Conservation (phyloP, 2,797 vertebrate genomes). For the Acipenser oxyrinchus region DNA sequence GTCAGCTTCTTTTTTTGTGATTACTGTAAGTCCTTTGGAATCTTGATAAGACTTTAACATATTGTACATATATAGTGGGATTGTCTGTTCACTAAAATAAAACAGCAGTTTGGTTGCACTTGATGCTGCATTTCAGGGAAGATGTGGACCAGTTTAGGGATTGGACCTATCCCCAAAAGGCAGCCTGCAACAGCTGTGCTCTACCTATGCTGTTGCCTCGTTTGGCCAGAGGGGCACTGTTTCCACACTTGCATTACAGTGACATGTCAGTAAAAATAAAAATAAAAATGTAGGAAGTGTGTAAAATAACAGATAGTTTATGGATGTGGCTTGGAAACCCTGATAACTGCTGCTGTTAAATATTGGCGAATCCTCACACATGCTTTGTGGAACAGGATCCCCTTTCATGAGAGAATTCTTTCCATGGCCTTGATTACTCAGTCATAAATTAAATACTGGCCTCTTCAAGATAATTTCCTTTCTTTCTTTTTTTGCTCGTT, state of each 20-base stretch:
- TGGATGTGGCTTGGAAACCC: neutral
- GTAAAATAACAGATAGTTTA: neutral
- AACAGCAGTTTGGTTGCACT: too few species aligned
- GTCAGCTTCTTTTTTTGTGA: too few species aligned
- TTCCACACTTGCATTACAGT: neutral
- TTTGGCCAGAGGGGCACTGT: neutral
- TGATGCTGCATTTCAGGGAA: too few species aligned
- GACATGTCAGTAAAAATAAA: neutral
- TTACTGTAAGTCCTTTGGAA: too few species aligned
- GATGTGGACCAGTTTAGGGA: too few species aligned
- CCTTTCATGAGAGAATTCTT: constrained; percentile 4
- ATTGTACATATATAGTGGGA: too few species aligned
- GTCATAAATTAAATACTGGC: neutral
- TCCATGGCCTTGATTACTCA: neutral
- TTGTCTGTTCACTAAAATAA: too few species aligned
- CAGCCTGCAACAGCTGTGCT: neutral
- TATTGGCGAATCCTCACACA: neutral
- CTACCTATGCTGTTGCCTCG: neutral
- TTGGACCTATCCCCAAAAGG: too few species aligned
- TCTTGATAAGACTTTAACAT: too few species aligned
- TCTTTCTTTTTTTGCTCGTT: neutral
- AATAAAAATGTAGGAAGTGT: neutral
- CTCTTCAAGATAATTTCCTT: neutral
- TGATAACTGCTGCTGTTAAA: neutral
- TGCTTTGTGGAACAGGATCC: neutral